Evolutionary conservation across 1,140 invertebrate species (phyloP).

Genomic region (Drosophila littoralis): DNA sequence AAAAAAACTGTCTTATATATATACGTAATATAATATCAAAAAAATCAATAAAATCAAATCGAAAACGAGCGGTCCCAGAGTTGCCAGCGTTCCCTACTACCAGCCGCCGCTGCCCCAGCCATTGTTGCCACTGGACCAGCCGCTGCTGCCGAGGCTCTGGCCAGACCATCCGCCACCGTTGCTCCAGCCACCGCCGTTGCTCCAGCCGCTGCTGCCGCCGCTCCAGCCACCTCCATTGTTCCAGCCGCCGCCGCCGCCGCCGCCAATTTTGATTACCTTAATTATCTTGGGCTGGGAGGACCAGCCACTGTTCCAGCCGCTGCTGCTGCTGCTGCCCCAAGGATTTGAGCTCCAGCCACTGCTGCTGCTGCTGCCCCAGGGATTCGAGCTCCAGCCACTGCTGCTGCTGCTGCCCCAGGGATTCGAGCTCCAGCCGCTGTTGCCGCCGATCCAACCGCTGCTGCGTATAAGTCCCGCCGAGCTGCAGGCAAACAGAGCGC

Average conservation of each 20-base stretch:
- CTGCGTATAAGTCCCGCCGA: constrained; percentile 66
- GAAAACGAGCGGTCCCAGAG: background rate
- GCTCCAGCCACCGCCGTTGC: constrained; percentile 37
- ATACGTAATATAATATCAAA: constrained; percentile 13
- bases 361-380: constrained; percentile 38
- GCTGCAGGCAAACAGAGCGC: constrained; percentile 61
- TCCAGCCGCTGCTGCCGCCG: constrained; percentile 20
- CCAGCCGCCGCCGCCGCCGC: constrained; percentile 46
- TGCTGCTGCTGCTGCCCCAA: constrained; percentile 48
- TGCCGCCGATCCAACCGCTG: constrained; percentile 21
- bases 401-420: constrained; percentile 52
- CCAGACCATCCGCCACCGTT: constrained; percentile 36
- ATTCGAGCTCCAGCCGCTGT: constrained; percentile 43
- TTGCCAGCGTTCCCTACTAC: constrained; percentile 19
- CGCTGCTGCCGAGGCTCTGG: constrained; percentile 18
- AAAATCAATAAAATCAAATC: constrained; percentile 27
- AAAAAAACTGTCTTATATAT: constrained; percentile 21
- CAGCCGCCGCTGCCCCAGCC: constrained; percentile 49
- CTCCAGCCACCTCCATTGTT: constrained; percentile 46
- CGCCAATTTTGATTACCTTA: constrained; percentile 51
- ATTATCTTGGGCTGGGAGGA: constrained; percentile 53
- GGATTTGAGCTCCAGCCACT: constrained; percentile 43
- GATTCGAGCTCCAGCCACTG: constrained; percentile 48
- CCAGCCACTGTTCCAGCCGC: constrained; percentile 59
- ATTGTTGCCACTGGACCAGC: constrained; percentile 36